Percentiles rank a stretch among this genome's conserved stretches.
Evolutionary conservation across 2,113 vertebrate genomes (phyloP).

Genomic region (Aldabrachelys gigantea): DNA sequence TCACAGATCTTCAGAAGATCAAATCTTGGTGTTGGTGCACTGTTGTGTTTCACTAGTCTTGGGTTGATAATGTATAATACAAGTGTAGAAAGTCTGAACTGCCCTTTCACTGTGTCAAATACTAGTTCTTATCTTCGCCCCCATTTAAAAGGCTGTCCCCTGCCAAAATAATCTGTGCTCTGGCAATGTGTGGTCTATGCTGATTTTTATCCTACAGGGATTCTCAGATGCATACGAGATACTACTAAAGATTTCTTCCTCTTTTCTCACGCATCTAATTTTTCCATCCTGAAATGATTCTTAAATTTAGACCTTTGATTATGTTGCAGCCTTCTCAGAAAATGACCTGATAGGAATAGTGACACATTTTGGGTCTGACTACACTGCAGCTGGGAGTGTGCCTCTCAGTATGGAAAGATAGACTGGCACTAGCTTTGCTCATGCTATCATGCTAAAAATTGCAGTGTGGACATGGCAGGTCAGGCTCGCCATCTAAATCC

Average conservation of each 20-base stretch:
- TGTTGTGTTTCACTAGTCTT: slow-evolving; percentile 14
- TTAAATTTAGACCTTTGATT: neutral
- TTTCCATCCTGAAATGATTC: slow-evolving; percentile 16
- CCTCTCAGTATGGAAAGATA: neutral
- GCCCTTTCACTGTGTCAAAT: slow-evolving; percentile 13
- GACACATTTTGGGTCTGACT: neutral
- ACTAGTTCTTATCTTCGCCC: neutral
- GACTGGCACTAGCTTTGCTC: neutral
- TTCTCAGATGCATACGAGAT: neutral
- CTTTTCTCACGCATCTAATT: neutral
- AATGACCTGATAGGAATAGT: slow-evolving; percentile 18
- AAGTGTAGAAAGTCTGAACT: neutral
- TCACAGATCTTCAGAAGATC: slow-evolving; percentile 52
- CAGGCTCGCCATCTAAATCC: neutral
- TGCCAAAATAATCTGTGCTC: neutral
- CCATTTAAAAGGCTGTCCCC: neutral
- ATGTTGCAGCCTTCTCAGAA: slow-evolving; percentile 22
- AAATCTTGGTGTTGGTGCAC: neutral
- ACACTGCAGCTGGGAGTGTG: neutral
- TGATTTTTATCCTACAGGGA: neutral
- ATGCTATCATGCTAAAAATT: neutral
- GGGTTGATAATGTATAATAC: neutral
- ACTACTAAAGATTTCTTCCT: neutral
- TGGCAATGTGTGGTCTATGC: slow-evolving; percentile 7
- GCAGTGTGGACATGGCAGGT: neutral